A percentile compares a stretch with the other conserved stretches of the same genome.
These are phyloP conservation scores for Poeciliopsis occidentalis DNA, from an alignment of 2,113 vertebrate species.

Conservation along the genomic window DNA sequence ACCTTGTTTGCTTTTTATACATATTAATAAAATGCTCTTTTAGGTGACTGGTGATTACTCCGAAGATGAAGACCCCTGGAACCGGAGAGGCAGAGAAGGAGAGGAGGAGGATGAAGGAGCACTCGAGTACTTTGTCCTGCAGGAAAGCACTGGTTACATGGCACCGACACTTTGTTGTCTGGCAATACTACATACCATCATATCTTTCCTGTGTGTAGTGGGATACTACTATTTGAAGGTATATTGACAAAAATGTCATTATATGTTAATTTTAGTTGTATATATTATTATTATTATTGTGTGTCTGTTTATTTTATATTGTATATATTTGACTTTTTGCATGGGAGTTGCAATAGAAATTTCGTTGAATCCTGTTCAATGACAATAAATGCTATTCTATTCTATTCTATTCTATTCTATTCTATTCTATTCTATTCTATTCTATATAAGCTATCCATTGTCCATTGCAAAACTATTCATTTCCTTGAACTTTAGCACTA, in stretches of 20 bases:
- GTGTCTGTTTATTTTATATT: too few relatives aligned
- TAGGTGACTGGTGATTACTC: constrained; percentile 95
- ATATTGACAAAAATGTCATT: constrained; percentile 9
- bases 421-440: too few relatives aligned
- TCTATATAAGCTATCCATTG: too few relatives aligned
- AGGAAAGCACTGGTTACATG: constrained; percentile 98
- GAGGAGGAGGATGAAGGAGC: constrained; percentile 89
- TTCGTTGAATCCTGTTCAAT: too few relatives aligned
- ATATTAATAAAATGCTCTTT: background rate
- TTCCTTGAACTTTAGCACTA: too few relatives aligned
- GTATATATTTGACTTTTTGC: too few relatives aligned
- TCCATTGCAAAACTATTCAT: too few relatives aligned
- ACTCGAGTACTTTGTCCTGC: constrained; percentile 93
- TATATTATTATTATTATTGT: too few relatives aligned
- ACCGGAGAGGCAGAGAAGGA: constrained; percentile 83
- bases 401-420: too few relatives aligned
- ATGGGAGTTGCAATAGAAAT: too few relatives aligned
- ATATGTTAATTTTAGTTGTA: too few relatives aligned
- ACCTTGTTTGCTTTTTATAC: background rate
- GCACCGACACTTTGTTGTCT: constrained; percentile 90
- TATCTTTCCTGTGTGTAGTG: constrained; percentile 96
- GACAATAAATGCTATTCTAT: too few relatives aligned
- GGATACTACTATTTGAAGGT: constrained; percentile 98
- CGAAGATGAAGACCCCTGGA: constrained; percentile 91
- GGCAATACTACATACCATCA: constrained; percentile 92